Evolutionary conservation across 2,113 vertebrate genomes (phyloP), one percentile per base, ranked within the genome.

Genomic region (Chaetura pelagica): DNA sequence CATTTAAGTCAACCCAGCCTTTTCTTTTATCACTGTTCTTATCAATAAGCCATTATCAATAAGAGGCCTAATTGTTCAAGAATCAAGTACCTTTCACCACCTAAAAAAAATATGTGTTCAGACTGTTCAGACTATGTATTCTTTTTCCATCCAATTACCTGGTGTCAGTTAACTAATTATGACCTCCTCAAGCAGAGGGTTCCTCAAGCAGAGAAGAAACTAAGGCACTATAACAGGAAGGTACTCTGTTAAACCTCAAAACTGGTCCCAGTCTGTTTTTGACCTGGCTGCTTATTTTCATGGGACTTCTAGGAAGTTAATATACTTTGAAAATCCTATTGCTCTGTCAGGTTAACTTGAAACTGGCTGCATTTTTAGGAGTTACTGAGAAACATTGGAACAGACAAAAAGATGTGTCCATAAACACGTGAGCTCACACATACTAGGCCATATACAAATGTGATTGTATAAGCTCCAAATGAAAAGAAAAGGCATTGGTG

Each of bases 11-110:
- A 93, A 83, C 83, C 46, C 73, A 83, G 68, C 12, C 29, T 88
- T 91, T 73, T 93, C n/a, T 97, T 94, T 91, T 89, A 76, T 90
- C 95, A 76, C 54, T 93, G 51, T 95, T 96, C 92, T 88, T 97
- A 87, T 94, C 96, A 90, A 93, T 95, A 97, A 95, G 58, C 72
- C 63, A 74, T 91, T 89, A 82, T 97, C 67, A 91, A 71, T 94
- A 82, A 80, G 11, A 59, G 38, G 46, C 81, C 59, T 77, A 90
- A 94, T 78, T 94, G 52, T 84, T 96, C 91, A 90, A 96, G 75
- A 85, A 74, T 49, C 57, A 78, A 71, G 26, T 75, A 94, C 66
- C 19, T 57, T 57, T 91, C 3, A 19, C 72, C 38, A 38, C 42
- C 54, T 76, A 23, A 68, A 88, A 80, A 49, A 46, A 42, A 42